Conservation (phyloP, 2,113 vertebrate genomes). For the Bucco capensis region DNA sequence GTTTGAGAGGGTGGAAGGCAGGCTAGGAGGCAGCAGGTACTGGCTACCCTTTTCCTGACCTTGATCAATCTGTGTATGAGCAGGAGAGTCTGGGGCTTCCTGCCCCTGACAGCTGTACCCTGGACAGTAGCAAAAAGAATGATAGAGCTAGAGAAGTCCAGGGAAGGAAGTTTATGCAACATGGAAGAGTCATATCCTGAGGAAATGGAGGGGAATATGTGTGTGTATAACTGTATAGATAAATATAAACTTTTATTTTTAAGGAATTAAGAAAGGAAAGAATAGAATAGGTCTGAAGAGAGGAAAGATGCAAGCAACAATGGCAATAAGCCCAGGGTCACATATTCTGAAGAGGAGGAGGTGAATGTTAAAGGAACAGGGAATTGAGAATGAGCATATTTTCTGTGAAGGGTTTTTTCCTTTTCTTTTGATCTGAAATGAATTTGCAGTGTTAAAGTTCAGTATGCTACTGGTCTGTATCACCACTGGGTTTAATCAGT, state of each 20-base stretch:
- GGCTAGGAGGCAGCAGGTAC: neutral
- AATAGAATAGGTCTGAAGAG: neutral
- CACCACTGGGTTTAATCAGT: neutral
- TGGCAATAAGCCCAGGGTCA: constrained; percentile 1
- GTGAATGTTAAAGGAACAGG: neutral
- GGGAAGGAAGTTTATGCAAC: constrained; percentile 56
- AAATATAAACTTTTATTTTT: constrained; percentile 57
- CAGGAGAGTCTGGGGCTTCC: constrained; percentile 15
- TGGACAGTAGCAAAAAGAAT: constrained; percentile 45
- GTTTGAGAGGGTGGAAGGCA: neutral
- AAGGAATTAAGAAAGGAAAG: constrained; percentile 13
- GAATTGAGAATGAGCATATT: neutral
- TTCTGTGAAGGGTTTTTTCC: neutral
- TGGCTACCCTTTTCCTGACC: constrained; percentile 15
- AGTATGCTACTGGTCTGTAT: neutral
- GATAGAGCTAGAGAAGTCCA: constrained; percentile 20
- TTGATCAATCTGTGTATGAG: neutral
- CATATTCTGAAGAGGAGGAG: neutral
- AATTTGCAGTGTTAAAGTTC: neutral
- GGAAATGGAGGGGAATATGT: constrained; percentile 19
- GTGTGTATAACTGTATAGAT: constrained; percentile 38
- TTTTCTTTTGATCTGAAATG: neutral
- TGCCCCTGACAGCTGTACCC: constrained; percentile 43
- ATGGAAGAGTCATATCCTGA: constrained; percentile 46
- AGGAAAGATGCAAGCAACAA: neutral